A percentile compares a stretch with the other conserved stretches of the same genome.
These are phyloP conservation scores for Trissonchulus latispiculum DNA, from an alignment of 2,888 invertebrate genomes.

Conservation along the genomic window DNA sequence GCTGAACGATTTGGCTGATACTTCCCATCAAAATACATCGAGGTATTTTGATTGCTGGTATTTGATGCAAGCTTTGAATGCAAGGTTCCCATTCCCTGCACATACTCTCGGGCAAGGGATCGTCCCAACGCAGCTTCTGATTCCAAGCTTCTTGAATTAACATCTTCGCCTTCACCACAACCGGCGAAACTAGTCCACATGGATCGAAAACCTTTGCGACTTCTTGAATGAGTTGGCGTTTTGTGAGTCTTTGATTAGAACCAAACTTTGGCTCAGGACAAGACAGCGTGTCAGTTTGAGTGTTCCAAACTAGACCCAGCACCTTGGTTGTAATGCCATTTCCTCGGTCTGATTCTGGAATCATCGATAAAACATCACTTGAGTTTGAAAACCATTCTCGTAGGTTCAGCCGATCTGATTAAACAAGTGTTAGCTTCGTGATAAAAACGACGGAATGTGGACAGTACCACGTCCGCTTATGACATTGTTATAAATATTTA, in stretches of 20 bases:
- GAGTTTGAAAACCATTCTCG: too few species aligned
- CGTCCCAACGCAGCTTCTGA: slow-evolving; percentile 31
- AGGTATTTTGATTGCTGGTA: background rate
- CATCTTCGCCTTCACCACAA: slow-evolving; percentile 27
- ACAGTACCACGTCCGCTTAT: too few species aligned
- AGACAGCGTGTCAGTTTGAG: slow-evolving; percentile 12
- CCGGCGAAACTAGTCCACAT: slow-evolving; percentile 26
- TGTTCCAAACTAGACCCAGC: slow-evolving; percentile 18
- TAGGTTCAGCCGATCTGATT: too few species aligned
- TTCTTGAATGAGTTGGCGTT: slow-evolving; percentile 25
- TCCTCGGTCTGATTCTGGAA: background rate
- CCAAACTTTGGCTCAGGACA: background rate
- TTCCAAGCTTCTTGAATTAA: slow-evolving; percentile 34
- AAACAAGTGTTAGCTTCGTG: too few species aligned
- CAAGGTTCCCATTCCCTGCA: background rate
- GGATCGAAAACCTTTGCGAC: slow-evolving; percentile 30
- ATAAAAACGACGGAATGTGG: too few species aligned
- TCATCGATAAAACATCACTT: background rate
- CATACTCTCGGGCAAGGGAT: slow-evolving; percentile 22
- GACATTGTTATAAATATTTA: too few species aligned
- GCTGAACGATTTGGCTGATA: background rate
- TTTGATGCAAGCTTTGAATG: background rate
- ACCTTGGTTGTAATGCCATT: slow-evolving; percentile 12
- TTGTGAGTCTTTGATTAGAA: slow-evolving; percentile 18
- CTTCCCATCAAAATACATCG: background rate